These are phyloP conservation scores for Drosophila lacteicornis DNA, from an alignment of 1,140 invertebrate species.

Conservation along the genomic window DNA sequence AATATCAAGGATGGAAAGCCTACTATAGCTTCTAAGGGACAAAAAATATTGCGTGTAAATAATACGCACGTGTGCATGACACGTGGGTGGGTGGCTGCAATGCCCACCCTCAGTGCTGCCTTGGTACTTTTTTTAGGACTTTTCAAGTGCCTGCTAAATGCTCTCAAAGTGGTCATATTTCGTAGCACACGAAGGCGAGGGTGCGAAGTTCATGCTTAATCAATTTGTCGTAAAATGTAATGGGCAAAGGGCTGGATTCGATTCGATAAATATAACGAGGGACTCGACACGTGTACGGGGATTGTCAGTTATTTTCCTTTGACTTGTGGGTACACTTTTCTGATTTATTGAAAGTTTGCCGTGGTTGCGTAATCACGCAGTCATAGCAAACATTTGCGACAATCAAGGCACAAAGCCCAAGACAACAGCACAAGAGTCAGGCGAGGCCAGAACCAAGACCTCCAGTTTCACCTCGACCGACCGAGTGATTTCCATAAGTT, in stretches of 20 bases:
- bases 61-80: constrained; percentile 83
- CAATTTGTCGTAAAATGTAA: constrained; percentile 84
- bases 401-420: constrained; percentile 42
- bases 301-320: constrained; percentile 35
- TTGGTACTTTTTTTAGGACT: constrained; percentile 39
- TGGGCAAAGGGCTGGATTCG: constrained; percentile 56
- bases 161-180: constrained; percentile 74
- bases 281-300: constrained; percentile 63
- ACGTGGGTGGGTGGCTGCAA: constrained; percentile 68
- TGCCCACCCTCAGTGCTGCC: constrained; percentile 19
- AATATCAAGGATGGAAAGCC: constrained; percentile 57
- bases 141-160: constrained; percentile 84
- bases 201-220: constrained; percentile 81
- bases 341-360: constrained; percentile 43
- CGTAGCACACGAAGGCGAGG: constrained; percentile 29
- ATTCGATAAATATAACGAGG: constrained; percentile 66
- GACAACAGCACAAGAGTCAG: not conserved
- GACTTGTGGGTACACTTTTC: constrained; percentile 48
- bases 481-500: constrained; percentile 78
- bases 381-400: constrained; percentile 68
- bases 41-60: constrained; percentile 80
- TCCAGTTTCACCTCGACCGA: constrained; percentile 39
- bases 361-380: constrained; percentile 73
- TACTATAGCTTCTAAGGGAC: constrained; percentile 4
- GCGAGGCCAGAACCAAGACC: constrained; percentile 15